Base-by-base conservation (phyloP, 35 echinoderm and acorn worm species). In the Hemicentrotus pulcherrimus region DNA sequence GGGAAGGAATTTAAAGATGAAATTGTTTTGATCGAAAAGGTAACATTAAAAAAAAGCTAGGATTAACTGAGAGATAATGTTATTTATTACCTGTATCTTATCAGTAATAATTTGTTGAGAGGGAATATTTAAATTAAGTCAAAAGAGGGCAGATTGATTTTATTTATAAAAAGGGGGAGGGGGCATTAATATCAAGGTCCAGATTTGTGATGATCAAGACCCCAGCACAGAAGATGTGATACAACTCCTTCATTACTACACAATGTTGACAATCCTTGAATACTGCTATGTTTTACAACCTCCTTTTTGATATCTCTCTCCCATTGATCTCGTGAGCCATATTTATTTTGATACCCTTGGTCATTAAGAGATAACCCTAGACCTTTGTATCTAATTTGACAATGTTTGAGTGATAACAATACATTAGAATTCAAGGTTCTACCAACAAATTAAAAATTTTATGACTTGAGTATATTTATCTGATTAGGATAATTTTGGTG, bases 361-460 rank as follows among this genome's bases (percentile, higher is more conserved):
- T 24, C 22, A 78, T 78, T 78, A 78, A 8, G 22, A 7, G 65
- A 78, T 78, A 78, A 78, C 19, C 65, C 65, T 8, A 8, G 65
- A 78, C 65, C 65, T 78, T n/a, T 78, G 65, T 78, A 78, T 22
- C 65, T 78, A 22, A 78, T 78, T 78, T n/a, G 65, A 78, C 65
- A 78, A n/a, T 0, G 65, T 78, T 78, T 78, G 0, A 28, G 5
- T 70, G 61, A 70, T 70, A 70, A 70, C 61, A 28, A 78, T 78
- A 24, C 65, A n/a, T 78, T 78, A 78, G 0, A 7, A 78, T 78
- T 28, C 65, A 28, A n/a, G 65, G 65, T n/a, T n/a, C 65, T n/a
- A n/a, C 65, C 4, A 13, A 1, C n/a, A 78, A 78, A 78, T 4
- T 4, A 78, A 78, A 78, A 5, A 78, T 78, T 78, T 55, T 55